phyloP scores from a whole-genome alignment of 2,113 vertebrate species.

The Elephantulus edwardii region DNA sequence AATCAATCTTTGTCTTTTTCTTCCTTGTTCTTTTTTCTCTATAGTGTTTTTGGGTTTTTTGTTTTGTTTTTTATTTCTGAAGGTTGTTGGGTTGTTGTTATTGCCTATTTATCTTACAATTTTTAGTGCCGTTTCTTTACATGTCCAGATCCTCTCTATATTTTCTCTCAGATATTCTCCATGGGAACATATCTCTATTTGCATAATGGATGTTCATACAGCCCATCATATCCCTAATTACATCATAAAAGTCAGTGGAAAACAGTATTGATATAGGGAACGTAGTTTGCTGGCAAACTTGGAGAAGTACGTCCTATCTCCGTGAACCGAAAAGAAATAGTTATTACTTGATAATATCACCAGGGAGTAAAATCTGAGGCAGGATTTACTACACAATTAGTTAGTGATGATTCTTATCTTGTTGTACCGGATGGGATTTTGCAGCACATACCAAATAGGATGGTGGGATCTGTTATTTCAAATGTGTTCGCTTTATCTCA shows the following conservation, averaged over 20 bases:
- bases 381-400: conserved; percentile 65
- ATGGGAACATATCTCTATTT: conserved; percentile 25
- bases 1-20: background rate
- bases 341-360: conserved; percentile 56
- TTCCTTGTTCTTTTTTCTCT: background rate
- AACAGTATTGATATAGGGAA: conserved; percentile 54
- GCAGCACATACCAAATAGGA: background rate
- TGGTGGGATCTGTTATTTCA: conserved; percentile 43
- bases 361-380: conserved; percentile 29
- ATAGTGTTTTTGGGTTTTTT: too few species aligned
- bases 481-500: background rate
- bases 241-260: conserved; percentile 59
- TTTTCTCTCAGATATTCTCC: background rate
- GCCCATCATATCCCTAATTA: conserved; percentile 42
- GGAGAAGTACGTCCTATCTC: conserved; percentile 27
- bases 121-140: background rate
- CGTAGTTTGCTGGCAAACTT: conserved; percentile 51
- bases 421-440: conserved; percentile 37
- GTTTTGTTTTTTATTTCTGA: conserved; percentile 46
- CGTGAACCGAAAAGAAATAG: background rate
- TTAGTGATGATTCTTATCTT: conserved; percentile 49
- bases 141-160: background rate
- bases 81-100: background rate
- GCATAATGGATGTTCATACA: conserved; percentile 54
- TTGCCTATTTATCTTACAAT: background rate